phyloP scores from a whole-genome alignment of 2,888 invertebrate genomes.

The Volucella bombylans region DNA sequence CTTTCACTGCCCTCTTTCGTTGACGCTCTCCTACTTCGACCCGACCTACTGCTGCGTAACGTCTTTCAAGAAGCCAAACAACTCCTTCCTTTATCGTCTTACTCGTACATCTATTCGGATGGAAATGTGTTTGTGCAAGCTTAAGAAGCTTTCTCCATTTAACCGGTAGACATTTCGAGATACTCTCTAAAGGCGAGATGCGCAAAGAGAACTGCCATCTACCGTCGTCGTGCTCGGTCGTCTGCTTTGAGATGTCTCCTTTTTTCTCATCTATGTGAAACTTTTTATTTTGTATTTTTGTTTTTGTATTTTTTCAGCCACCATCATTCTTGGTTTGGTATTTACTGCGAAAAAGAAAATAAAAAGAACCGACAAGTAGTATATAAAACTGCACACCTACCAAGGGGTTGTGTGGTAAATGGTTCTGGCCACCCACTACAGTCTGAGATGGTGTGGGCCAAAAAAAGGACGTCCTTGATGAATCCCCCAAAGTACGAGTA shows the following conservation, averaged over 20 bases:
- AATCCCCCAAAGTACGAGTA: constrained; percentile 4
- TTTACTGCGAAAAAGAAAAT: constrained; percentile 60
- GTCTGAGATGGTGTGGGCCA: constrained; percentile 41
- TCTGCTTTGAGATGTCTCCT: not conserved
- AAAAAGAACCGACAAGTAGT: constrained; percentile 52
- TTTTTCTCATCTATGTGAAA: constrained; percentile 6
- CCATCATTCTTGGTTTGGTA: constrained; percentile 71
- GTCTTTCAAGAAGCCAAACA: constrained; percentile 62
- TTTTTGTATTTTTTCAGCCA: constrained; percentile 52
- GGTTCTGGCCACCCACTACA: constrained; percentile 48
- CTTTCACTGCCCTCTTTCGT: not conserved
- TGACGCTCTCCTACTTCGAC: not conserved
- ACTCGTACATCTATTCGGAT: constrained; percentile 22
- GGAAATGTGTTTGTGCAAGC: constrained; percentile 54
- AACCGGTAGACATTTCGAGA: constrained; percentile 34
- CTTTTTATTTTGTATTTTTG: constrained; percentile 26
- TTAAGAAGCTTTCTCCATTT: constrained; percentile 62
- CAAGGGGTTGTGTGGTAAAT: constrained; percentile 49
- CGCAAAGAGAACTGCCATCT: constrained; percentile 66
- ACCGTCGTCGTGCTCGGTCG: constrained; percentile 37
- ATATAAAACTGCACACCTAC: constrained; percentile 70
- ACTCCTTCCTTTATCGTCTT: constrained; percentile 26
- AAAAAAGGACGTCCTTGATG: constrained; percentile 70
- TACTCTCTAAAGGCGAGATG: constrained; percentile 67
- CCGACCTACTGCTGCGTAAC: constrained; percentile 10